Percentiles rank a stretch among this genome's conserved stretches.
Evolutionary conservation across 2,113 vertebrate genomes (phyloP).

Genomic region (Ciconia boyciana): DNA sequence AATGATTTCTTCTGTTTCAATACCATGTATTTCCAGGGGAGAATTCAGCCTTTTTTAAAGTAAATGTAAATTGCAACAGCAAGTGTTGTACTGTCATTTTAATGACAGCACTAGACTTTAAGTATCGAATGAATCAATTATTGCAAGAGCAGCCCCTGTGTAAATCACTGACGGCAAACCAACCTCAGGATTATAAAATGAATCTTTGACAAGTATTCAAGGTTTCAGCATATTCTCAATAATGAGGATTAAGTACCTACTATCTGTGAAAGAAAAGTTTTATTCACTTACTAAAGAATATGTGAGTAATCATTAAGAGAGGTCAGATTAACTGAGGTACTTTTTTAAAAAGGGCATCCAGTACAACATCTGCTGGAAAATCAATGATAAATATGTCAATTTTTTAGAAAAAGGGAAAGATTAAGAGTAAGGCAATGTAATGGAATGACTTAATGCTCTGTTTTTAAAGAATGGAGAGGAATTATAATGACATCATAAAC

Average conservation of each 20-base stretch:
- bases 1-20: conserved; percentile 33
- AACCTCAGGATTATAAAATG: conserved; percentile 71
- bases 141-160: conserved; percentile 55
- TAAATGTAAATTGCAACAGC: conserved; percentile 62
- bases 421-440: conserved; percentile 36
- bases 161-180: conserved; percentile 69
- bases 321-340: conserved; percentile 49
- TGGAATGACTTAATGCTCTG: conserved; percentile 49
- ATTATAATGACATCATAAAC: conserved; percentile 52
- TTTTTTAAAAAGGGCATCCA: conserved; percentile 37
- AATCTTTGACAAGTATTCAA: conserved; percentile 72
- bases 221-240: conserved; percentile 68
- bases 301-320: conserved; percentile 67
- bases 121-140: conserved; percentile 76
- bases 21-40: not conserved
- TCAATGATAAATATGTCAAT: conserved; percentile 60
- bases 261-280: conserved; percentile 72
- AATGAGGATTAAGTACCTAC: conserved; percentile 73
- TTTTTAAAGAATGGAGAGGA: conserved; percentile 55
- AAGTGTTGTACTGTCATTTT: conserved; percentile 64
- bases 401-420: conserved; percentile 48
- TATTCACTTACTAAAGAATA: conserved; percentile 69
- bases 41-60: not conserved
- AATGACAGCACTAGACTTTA: conserved; percentile 68
- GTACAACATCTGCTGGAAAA: conserved; percentile 62